Percentiles rank a stretch among this genome's conserved stretches.
These are phyloP conservation scores for Enteromius afrohamiltoni DNA, from an alignment of 2,797 vertebrate species.

Conservation along the genomic window DNA sequence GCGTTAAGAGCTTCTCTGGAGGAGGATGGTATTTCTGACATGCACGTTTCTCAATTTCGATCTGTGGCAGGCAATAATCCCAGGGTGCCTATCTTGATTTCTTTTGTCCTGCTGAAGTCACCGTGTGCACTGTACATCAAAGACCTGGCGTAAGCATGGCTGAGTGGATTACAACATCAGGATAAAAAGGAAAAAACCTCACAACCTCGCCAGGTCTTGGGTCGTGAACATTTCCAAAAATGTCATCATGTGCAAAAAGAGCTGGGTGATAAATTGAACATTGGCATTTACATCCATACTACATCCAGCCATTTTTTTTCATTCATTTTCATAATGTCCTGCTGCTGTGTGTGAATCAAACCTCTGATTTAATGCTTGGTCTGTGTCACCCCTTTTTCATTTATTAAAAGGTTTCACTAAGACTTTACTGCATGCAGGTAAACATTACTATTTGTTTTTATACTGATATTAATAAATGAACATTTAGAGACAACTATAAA, in stretches of 20 bases:
- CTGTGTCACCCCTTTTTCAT: background rate
- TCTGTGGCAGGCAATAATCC: conserved; percentile 45
- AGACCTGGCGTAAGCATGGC: conserved; percentile 33
- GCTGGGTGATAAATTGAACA: background rate
- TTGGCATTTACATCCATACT: background rate
- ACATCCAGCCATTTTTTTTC: background rate
- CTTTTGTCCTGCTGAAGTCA: conserved; percentile 32
- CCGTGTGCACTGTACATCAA: conserved; percentile 46
- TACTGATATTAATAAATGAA: background rate
- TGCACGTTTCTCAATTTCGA: conserved; percentile 44
- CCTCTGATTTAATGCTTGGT: background rate
- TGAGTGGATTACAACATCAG: conserved; percentile 51
- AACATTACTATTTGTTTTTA: background rate
- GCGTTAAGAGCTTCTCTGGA: conserved; percentile 4
- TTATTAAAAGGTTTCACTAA: background rate
- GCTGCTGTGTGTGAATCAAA: background rate
- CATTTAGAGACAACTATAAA: background rate
- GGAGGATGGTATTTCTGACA: conserved; percentile 44
- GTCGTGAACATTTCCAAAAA: conserved; percentile 18
- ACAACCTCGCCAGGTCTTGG: background rate
- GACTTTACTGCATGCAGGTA: background rate
- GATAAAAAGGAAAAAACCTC: conserved; percentile 4
- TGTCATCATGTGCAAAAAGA: conserved; percentile 3
- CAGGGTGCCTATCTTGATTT: conserved; percentile 39
- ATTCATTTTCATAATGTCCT: background rate